Base-by-base conservation (phyloP, 2,113 vertebrate species). In the Mugil cephalus region DNA sequence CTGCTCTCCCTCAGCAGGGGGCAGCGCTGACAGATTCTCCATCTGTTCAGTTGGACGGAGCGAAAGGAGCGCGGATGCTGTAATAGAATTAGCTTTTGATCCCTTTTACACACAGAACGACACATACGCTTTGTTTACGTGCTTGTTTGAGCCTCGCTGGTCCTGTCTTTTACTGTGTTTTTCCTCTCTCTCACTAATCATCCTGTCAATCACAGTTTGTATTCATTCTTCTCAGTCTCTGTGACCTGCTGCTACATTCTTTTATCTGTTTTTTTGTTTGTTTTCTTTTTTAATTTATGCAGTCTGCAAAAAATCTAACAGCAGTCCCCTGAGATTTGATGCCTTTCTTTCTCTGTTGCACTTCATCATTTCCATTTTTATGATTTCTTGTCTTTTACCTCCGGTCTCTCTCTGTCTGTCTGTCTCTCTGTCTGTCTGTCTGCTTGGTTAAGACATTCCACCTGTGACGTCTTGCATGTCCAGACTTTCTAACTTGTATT, bases 371-470 rank as follows among this genome's bases (percentile, higher is more conserved):
- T 30, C 24, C 24, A 5, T 30, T 30, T 30, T 30, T 30, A 30
- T 70, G 10, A 64, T 67, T 79, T 85, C 63, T 9, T 21, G 35
- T 78, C 10, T 24, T 92, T 92, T 87, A n/a, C n/a, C n/a, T 90
- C 93, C 78, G 94, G 76, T 95, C 81, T 92, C 93, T 78, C 93
- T 88, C 80, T 83, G 63, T 82, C 74, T 88, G 51, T 89, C 65
- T 65, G 50, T 88, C 72, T 93, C 89, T 94, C 91, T 94, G 3
- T 5, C 24, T 5, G 3, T 30, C 89, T 94, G 86, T 95, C 94
- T n/a, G 91, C 94, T 80, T 93, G 91, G 80, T 87, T 82, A 95
- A 97, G 96, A 95, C 92, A 69, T 93, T 94, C 95, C 95, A 90
- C 84, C 89, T 93, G 92, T 90, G 93, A 91, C 93, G 92, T 95